phyloP scores from a whole-genome alignment of 2,888 invertebrate genomes.

The Drosophila paranaensis region DNA sequence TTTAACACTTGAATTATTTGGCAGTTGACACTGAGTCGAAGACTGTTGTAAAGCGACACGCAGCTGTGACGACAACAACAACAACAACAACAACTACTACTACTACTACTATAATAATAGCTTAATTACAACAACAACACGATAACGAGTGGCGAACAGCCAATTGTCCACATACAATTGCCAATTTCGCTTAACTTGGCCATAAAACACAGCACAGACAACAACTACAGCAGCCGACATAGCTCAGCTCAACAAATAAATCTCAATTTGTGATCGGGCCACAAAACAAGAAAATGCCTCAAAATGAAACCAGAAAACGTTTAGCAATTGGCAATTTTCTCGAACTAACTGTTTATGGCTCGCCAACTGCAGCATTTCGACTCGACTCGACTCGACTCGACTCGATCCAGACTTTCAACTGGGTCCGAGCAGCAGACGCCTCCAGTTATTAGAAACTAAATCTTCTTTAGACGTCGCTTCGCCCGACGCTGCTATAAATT shows the following conservation, averaged over 20 bases:
- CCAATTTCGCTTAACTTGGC: conserved; percentile 74
- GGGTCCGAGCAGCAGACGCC: conserved; percentile 19
- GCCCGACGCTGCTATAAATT: not conserved
- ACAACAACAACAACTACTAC: conserved; percentile 9
- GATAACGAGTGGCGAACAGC: conserved; percentile 56
- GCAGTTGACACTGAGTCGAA: conserved; percentile 47
- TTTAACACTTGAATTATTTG: conserved; percentile 80
- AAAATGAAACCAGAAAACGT: conserved; percentile 52
- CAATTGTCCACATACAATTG: conserved; percentile 76
- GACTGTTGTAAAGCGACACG: conserved; percentile 27
- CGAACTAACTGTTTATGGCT: conserved; percentile 68
- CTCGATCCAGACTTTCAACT: conserved; percentile 12
- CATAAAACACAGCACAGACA: conserved; percentile 62
- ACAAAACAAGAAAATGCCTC: conserved; percentile 19
- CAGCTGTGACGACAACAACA: conserved; percentile 32
- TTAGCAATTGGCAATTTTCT: conserved; percentile 72
- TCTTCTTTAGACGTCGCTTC: not conserved
- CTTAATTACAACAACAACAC: conserved; percentile 79
- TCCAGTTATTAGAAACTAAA: not conserved
- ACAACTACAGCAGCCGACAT: conserved; percentile 27
- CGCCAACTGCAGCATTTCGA: conserved; percentile 17
- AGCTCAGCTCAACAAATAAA: conserved; percentile 49
- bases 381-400: conserved; percentile 5
- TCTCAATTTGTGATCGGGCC: conserved; percentile 62
- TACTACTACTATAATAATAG: conserved; percentile 47